Evolutionary conservation across 2,888 invertebrate species (phyloP).

Genomic region (Epinotia nisella): DNA sequence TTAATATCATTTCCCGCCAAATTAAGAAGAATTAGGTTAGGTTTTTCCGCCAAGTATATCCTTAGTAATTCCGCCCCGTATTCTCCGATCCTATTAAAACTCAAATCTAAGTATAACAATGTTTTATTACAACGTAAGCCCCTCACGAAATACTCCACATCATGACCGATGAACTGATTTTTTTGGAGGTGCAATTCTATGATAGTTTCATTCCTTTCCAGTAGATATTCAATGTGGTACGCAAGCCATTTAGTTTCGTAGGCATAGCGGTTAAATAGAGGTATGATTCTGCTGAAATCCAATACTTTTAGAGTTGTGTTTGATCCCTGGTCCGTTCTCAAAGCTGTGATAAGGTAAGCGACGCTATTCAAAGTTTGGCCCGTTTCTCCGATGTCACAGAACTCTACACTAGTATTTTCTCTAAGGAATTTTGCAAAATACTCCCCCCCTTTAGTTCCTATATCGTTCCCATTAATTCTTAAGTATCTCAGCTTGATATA

Average conservation of each 20-base stretch:
- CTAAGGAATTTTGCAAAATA: constrained; percentile 79
- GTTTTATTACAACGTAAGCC: constrained; percentile 81
- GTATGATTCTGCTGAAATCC: constrained; percentile 71
- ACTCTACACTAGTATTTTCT: constrained; percentile 74
- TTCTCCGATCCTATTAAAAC: constrained; percentile 85
- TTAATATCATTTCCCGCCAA: constrained; percentile 84
- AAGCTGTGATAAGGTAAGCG: constrained; percentile 78
- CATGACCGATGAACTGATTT: constrained; percentile 85
- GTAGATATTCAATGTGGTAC: constrained; percentile 76
- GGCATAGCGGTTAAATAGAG: constrained; percentile 69
- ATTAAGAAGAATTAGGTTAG: constrained; percentile 79
- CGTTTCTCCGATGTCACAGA: constrained; percentile 84
- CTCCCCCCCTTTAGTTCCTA: constrained; percentile 82
- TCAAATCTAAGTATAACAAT: constrained; percentile 84
- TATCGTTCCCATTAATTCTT: constrained; percentile 84
- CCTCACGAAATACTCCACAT: constrained; percentile 82
- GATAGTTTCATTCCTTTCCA: constrained; percentile 72
- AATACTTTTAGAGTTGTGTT: constrained; percentile 69
- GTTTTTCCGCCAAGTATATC: constrained; percentile 80
- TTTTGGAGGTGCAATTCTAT: constrained; percentile 85
- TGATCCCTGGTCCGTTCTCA: constrained; percentile 70
- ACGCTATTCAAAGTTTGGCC: constrained; percentile 84
- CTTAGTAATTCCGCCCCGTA: constrained; percentile 83
- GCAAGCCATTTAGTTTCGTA: constrained; percentile 80
- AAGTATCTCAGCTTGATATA: constrained; percentile 78